Evolutionary conservation across 2,888 invertebrate genomes (phyloP).

Genomic region (Callinectes sapidus): DNA sequence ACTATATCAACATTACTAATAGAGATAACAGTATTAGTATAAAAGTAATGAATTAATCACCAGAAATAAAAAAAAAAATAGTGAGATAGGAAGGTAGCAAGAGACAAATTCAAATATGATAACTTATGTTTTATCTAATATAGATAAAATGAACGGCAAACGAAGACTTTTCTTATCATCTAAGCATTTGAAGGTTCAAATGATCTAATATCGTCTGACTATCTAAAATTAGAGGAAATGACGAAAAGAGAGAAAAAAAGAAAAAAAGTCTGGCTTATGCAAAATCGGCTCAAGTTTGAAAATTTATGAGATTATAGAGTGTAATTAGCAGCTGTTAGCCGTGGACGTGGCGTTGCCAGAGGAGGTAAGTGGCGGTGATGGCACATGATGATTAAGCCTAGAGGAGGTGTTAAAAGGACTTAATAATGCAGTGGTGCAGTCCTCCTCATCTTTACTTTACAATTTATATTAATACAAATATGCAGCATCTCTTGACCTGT

Average conservation of each 20-base stretch:
- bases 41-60: not conserved
- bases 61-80: not conserved
- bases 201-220: not conserved
- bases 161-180: not conserved
- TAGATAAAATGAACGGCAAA: not conserved
- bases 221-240: not conserved
- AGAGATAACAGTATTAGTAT: not conserved
- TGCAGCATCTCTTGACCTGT: not conserved
- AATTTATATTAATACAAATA: not conserved
- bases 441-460: not conserved
- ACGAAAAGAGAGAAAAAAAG: too few species aligned
- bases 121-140: not conserved
- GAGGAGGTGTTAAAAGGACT: not conserved
- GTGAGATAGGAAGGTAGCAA: not conserved
- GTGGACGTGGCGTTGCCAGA: not conserved
- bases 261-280: not conserved
- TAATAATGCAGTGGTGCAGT: not conserved
- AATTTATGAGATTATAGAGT: not conserved
- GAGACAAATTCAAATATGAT: not conserved
- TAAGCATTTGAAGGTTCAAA: not conserved
- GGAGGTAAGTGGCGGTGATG: not conserved
- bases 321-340: constrained; percentile 5
- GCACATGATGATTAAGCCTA: not conserved
- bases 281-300: not conserved
- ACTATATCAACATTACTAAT: too few species aligned